Base-by-base conservation (phyloP, 2,113 vertebrate genomes). In the Capreolus pygargus region DNA sequence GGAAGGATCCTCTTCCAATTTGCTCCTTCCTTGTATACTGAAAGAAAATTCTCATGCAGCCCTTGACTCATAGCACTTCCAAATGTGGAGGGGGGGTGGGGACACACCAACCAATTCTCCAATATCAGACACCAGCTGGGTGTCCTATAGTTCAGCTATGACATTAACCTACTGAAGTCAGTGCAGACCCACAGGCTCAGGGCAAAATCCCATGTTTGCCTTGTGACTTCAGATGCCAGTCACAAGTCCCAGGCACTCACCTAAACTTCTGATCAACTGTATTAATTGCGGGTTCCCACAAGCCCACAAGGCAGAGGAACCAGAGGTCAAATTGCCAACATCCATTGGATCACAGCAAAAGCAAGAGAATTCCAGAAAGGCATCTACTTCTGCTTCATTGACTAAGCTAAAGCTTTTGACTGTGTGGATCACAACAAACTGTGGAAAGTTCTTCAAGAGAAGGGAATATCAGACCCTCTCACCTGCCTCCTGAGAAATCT, bases 401-500 rank as follows among this genome's bases (percentile, higher is more conserved):
- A 70, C 67, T 70, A 39, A 70, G n/a, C 67, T 70, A 70, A 39
- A 70, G n/a, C 19, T 21, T 70, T 70, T 70, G 67, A 70, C n/a
- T 39, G 36, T 70, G 10, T 39, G 67, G 67, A 70, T 70, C n/a
- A 70, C n/a, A 70, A 23, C 19, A 39, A 39, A 70, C 67, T 39
- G 10, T 39, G n/a, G 19, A 70, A 70, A 23, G n/a, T 70, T 23
- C 67, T 70, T 70, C n/a, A 70, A 70, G 19, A 70, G 10, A 39
- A 39, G 19, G n/a, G 5, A 70, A 70, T 39, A 39, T 10, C 19
- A 70, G 10, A 39, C n/a, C 19, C 5, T 0, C n/a, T 70, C 11
- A 70, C n/a, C n/a, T 36, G 67, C n/a, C n/a, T 70, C 67, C 67
- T 70, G 10, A 39, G n/a, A 70, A 70, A 70, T 70, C 67, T 39